Percentiles rank a stretch among this genome's conserved stretches.
phyloP scores from a whole-genome alignment of 2,797 vertebrate genomes.

The Miichthys miiuy region DNA sequence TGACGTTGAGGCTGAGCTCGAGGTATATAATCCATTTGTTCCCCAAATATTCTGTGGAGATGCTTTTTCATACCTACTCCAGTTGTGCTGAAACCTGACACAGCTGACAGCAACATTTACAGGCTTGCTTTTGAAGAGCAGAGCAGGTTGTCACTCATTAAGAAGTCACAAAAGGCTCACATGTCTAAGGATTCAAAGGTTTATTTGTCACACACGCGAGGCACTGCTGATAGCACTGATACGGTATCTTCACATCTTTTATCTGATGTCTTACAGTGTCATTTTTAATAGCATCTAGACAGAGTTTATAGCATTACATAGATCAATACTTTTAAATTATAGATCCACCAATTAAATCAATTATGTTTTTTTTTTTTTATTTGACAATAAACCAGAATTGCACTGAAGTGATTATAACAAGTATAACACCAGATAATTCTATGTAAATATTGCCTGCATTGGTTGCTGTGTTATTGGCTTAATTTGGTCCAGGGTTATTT shows the following conservation, averaged over 20 bases:
- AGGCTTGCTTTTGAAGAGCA: constrained; percentile 22
- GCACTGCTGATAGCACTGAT: neutral
- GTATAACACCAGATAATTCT: constrained; percentile 6
- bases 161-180: constrained; percentile 26
- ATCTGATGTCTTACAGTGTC: constrained; percentile 22
- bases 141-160: constrained; percentile 32
- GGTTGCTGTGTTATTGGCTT: constrained; percentile 22
- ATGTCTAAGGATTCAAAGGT: constrained; percentile 25
- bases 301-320: neutral
- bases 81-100: constrained; percentile 43
- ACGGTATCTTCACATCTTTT: neutral
- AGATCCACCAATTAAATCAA: neutral
- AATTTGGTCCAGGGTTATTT: constrained; percentile 46
- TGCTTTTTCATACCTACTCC: constrained; percentile 39
- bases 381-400: neutral
- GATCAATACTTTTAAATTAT: constrained; percentile 3
- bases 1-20: constrained; percentile 52
- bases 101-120: constrained; percentile 32
- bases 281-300: constrained; percentile 4
- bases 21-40: constrained; percentile 67
- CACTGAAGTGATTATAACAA: constrained; percentile 5
- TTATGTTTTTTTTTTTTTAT: constrained; percentile 4
- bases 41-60: constrained; percentile 56
- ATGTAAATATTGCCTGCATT: constrained; percentile 13
- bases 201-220: constrained; percentile 23